Evolutionary conservation across 1,140 invertebrate species (phyloP).

Genomic region (Agrypnia vestita): DNA sequence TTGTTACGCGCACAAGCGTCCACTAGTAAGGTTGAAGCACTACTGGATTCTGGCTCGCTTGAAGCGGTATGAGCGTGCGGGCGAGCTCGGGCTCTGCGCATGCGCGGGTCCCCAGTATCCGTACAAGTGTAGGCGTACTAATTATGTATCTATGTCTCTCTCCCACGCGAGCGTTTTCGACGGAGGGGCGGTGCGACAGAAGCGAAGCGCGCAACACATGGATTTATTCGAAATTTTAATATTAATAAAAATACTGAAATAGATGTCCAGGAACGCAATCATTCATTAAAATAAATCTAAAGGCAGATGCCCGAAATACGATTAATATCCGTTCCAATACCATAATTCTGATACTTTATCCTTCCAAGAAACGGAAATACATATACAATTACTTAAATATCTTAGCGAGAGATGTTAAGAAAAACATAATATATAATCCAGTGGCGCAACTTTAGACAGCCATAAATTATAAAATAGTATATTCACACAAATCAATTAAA

Average conservation of each 20-base stretch:
- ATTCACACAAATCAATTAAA: no score
- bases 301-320: conserved; percentile 32
- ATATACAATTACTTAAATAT: no score
- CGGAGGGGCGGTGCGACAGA: conserved; percentile 28
- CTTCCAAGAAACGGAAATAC: no score
- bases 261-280: conserved; percentile 58
- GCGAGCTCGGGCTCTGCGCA: conserved; percentile 28
- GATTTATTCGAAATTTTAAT: conserved; percentile 51
- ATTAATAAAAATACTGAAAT: conserved; percentile 58
- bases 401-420: no score
- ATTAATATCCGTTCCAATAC: no score
- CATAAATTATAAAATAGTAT: no score
- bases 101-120: conserved; percentile 23
- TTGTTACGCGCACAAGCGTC: conserved; percentile 72
- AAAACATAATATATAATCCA: no score
- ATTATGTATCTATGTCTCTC: conserved; percentile 52
- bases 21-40: conserved; percentile 72
- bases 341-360: no score
- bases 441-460: no score
- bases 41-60: conserved; percentile 63
- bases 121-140: conserved; percentile 42
- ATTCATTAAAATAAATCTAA: conserved; percentile 55
- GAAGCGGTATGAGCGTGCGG: conserved; percentile 22
- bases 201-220: conserved; percentile 48
- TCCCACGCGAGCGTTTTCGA: conserved; percentile 7